Base-by-base conservation (phyloP, 2,797 vertebrate species). In the Orientallactaga sibirica region DNA sequence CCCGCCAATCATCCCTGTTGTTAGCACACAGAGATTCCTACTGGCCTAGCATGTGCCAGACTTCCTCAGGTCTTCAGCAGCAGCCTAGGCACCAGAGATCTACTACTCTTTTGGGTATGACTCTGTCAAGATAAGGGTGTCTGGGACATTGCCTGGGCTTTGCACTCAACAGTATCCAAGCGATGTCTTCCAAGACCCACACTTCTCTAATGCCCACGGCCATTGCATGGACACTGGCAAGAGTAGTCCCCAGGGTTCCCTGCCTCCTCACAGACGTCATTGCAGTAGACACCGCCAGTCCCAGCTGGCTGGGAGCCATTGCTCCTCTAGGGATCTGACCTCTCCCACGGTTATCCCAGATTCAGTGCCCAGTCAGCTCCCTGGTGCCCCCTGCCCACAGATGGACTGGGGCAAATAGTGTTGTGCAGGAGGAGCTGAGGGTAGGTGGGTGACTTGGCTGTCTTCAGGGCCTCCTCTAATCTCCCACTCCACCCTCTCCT, bases 261-360 rank as follows among this genome's bases (percentile, higher is more conserved):
- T 74, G 81, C 43, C 67, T 79, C 25, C 75, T 74, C 43, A 64
- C 14, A 33, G 84, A 81, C 3, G 0, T 80, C 93, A 86, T 2
- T 1, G 14, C 48, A 19, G 3, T 10, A 2, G 16, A 66, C 43
- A 3, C 55, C 10, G 58, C 80, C 92, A 86, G 77, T 58, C 82
- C n/a, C 43, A 14, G 64, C 76, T 88, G 86, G 89, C 86, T 84
- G 16, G 0, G 9, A 20, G 84, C 88, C 82, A 81, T 52, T 3
- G 25, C 62, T 66, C 80, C 92, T 64, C 67, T 61, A 15, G 55
- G 83, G 66, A 87, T n/a, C 79, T 55, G 86, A 77, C 90, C 88
- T 96, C 78, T 83, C 95, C 90, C 41, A 14, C 1, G 52, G 80
- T 18, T 58, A 64, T 76, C 25, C 24, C 0, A 16, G 73, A 64